Evolutionary conservation across 2,888 invertebrate genomes (phyloP), one percentile per base, ranked within the genome.

Genomic region (Nomada ruficornis): DNA sequence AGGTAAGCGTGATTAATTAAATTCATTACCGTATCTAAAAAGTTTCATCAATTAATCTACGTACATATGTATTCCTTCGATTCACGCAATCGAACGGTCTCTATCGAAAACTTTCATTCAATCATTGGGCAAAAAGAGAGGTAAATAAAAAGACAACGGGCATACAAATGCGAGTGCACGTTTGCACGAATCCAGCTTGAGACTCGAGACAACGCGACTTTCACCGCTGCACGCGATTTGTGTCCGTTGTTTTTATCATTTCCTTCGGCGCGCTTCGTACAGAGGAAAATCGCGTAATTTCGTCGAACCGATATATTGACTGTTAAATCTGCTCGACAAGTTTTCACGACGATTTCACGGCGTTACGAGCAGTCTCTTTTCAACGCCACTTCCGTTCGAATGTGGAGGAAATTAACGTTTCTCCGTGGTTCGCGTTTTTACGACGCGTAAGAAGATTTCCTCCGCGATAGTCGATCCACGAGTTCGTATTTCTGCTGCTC

Each of bases 371-470:
- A 26, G 68, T 52, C 42, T 36, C 13, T 64, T 65, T 23, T 18
- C 42, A 62, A 29, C 23, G 59, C 18, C 73, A 47, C 44, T 86
- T 86, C 85, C 71, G 88, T 65, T 42, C 52, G 57, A 60, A 74
- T 18, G 73, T 73, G 36, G 29, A 7, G 74, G 79, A 80, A 84
- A 83, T 69, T 73, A 84, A 71, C 62, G 73, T 78, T 77, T 62
- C 63, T 7, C 63, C 71, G 42, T 4, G 67, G 63, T 20, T 44
- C 76, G 10, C n/a, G 50, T 55, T 76, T 80, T 68, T 64, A 72
- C 18, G 52, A 59, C 36, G 76, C 42, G n/a, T 13, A 64, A 57
- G 29, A 54, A 76, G 83, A 81, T 86, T 44, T 55, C 64, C 59
- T 63, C 29, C 79, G 55, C 63, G 87, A 86, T 83, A 77, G 18